Percentiles rank a stretch among this genome's conserved stretches.
Conservation (phyloP, 1,140 invertebrate species). For the Hyphantria cunea region DNA sequence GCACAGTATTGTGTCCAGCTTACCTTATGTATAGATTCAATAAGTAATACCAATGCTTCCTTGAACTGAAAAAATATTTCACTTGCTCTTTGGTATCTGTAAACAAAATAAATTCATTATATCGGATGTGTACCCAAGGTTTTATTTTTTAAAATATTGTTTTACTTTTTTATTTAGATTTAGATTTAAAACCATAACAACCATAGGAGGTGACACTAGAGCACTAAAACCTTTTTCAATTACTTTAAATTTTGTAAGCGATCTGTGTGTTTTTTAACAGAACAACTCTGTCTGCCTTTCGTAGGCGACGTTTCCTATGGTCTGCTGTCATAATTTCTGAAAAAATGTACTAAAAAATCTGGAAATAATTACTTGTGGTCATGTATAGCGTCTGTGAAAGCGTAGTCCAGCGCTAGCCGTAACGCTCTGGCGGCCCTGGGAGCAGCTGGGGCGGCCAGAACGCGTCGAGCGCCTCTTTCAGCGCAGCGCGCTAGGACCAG, state of each 20-base stretch:
- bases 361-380: constrained; percentile 57
- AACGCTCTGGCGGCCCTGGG: constrained; percentile 59
- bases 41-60: constrained; percentile 57
- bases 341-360: background rate
- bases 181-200: no score
- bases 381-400: constrained; percentile 68
- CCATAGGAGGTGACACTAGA: no score
- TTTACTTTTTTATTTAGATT: no score
- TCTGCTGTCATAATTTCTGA: no score
- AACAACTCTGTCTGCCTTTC: no score
- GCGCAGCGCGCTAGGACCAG: constrained; percentile 60
- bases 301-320: no score
- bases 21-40: constrained; percentile 68
- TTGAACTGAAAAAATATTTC: constrained; percentile 69
- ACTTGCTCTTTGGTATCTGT: constrained; percentile 62
- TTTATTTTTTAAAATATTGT: no score
- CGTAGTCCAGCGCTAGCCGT: constrained; percentile 65
- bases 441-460: constrained; percentile 58
- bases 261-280: no score
- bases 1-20: no score
- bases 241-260: no score
- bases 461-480: constrained; percentile 62
- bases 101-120: constrained; percentile 1
- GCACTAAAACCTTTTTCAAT: no score
- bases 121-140: no score